These are phyloP conservation scores for Perodicticus potto DNA, from an alignment of 2,797 vertebrate species.

Conservation along the genomic window DNA sequence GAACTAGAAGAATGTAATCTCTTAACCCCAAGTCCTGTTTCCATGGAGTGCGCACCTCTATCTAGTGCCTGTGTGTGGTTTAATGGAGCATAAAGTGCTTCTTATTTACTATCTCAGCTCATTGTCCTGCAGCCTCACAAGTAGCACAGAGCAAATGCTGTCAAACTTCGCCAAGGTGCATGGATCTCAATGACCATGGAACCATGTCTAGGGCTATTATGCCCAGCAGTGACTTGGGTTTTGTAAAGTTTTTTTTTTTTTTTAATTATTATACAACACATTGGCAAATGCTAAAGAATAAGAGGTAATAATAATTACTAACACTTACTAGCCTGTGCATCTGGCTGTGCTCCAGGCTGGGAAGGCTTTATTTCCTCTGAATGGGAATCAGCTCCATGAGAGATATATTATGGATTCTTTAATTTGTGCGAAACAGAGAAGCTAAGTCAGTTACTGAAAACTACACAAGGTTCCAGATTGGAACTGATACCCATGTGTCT, in stretches of 20 bases:
- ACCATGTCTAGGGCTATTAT: background rate
- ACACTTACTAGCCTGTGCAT: background rate
- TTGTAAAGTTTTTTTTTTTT: background rate
- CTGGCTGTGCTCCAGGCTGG: background rate
- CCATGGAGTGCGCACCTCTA: rapidly evolving
- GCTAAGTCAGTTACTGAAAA: too few species aligned
- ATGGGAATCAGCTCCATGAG: background rate
- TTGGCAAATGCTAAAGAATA: background rate
- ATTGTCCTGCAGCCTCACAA: background rate
- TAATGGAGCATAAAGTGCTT: background rate
- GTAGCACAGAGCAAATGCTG: background rate
- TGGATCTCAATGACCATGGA: too few species aligned
- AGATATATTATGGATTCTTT: background rate
- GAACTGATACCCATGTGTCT: rapidly evolving
- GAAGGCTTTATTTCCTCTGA: background rate
- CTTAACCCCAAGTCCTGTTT: too few species aligned
- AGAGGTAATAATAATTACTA: background rate
- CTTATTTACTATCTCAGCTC: background rate
- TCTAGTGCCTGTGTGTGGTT: rapidly evolving
- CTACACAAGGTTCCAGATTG: background rate
- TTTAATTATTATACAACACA: background rate
- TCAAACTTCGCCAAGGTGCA: rapidly evolving
- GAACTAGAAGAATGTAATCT: background rate
- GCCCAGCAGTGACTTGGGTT: background rate
- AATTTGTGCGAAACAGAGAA: background rate